Evolutionary conservation across 2,113 vertebrate genomes (phyloP).

Genomic region (Rhinopomastus cyanomelas): DNA sequence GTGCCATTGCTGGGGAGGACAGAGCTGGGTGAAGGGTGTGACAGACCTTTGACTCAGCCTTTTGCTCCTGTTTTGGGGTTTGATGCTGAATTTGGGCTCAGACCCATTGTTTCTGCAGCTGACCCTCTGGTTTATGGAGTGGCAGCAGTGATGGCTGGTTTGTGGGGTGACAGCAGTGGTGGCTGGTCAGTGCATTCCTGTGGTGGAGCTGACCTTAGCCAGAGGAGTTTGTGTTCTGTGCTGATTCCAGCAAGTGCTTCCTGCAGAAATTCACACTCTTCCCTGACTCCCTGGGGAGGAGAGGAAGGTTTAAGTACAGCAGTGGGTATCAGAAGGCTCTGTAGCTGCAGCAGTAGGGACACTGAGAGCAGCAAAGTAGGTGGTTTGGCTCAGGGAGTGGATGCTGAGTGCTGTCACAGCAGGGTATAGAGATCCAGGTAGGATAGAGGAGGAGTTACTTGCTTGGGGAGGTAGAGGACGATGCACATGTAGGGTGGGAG

Average conservation of each 20-base stretch:
- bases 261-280: background rate
- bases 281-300: background rate
- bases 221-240: background rate
- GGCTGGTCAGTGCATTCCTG: rapidly evolving
- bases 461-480: background rate
- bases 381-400: background rate
- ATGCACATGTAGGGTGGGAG: rapidly evolving
- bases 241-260: background rate
- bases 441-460: background rate
- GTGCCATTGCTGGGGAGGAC: background rate
- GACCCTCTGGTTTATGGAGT: rapidly evolving
- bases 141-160: no score
- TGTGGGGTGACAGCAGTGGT: background rate
- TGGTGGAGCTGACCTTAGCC: rapidly evolving
- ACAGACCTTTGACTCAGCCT: background rate
- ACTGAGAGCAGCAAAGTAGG: background rate
- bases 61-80: background rate
- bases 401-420: rapidly evolving
- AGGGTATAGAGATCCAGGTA: rapidly evolving
- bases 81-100: background rate
- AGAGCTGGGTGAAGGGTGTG: rapidly evolving
- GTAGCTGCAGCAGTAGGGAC: rapidly evolving
- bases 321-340: no score
- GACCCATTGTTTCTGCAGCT: background rate
- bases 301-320: background rate